These are phyloP conservation scores for Holotrichia oblita DNA, from an alignment of 1,140 invertebrate genomes.

Conservation along the genomic window DNA sequence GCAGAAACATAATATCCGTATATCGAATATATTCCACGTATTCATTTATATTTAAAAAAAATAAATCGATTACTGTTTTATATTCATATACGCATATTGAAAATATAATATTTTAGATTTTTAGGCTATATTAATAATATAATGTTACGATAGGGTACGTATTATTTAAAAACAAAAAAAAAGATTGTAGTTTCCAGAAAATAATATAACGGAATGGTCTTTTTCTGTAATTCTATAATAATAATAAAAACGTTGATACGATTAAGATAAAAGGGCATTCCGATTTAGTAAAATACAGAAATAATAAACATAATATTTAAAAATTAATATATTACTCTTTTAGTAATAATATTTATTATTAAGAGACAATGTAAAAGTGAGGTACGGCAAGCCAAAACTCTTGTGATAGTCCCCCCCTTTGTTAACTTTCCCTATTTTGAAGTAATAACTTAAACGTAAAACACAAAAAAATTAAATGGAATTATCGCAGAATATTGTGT, in stretches of 20 bases:
- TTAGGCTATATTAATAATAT: conserved; percentile 38
- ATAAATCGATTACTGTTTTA: no score
- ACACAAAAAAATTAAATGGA: no score
- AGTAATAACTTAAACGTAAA: background rate
- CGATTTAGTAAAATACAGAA: conserved; percentile 10
- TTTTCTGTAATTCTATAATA: background rate
- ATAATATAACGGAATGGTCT: background rate
- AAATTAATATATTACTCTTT: background rate
- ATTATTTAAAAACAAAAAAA: conserved; percentile 11
- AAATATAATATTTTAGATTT: conserved; percentile 38
- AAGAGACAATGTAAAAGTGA: conserved; percentile 14
- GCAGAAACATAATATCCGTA: conserved; percentile 50
- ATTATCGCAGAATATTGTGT: no score
- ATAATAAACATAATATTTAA: background rate
- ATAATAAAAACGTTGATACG: background rate
- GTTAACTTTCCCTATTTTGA: background rate
- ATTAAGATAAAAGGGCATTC: background rate
- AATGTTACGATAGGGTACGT: conserved; percentile 38
- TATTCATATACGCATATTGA: conserved; percentile 8
- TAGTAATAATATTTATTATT: conserved; percentile 26
- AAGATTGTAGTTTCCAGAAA: background rate
- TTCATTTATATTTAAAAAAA: conserved; percentile 41
- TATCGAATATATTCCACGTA: conserved; percentile 44
- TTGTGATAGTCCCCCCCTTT: conserved; percentile 31
- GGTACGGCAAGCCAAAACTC: conserved; percentile 35